Percentiles rank a stretch among this genome's conserved stretches.
Evolutionary conservation across 2,797 vertebrate species (phyloP).

Genomic region (Serranus cabrilla): DNA sequence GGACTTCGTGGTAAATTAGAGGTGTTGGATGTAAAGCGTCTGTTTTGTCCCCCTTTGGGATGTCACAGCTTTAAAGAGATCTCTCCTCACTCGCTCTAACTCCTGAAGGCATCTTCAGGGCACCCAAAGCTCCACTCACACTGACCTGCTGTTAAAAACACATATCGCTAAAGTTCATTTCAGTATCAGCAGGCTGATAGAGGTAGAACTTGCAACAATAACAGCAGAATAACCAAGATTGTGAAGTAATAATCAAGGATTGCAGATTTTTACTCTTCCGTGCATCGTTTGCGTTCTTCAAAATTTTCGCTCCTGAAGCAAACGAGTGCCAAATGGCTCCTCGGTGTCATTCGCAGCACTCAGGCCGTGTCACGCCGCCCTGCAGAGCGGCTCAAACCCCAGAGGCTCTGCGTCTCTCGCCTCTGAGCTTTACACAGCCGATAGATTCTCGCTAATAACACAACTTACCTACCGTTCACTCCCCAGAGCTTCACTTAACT

Average conservation of each 20-base stretch:
- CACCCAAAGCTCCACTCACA: slow-evolving; percentile 9
- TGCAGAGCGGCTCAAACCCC: slow-evolving; percentile 48
- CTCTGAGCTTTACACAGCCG: slow-evolving; percentile 55
- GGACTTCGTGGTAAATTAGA: slow-evolving; percentile 71
- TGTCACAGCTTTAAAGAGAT: slow-evolving; percentile 53
- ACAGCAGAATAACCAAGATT: neutral
- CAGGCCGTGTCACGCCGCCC: slow-evolving; percentile 50
- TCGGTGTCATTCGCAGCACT: slow-evolving; percentile 70
- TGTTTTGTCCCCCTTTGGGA: slow-evolving; percentile 65
- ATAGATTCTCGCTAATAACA: slow-evolving; percentile 20
- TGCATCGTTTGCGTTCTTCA: slow-evolving; percentile 47
- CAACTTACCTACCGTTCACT: neutral
- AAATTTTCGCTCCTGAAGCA: slow-evolving; percentile 48
- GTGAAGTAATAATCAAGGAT: neutral
- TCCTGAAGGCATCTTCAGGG: slow-evolving; percentile 28
- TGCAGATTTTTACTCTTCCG: slow-evolving; percentile 15
- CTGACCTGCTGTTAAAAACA: neutral
- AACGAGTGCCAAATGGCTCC: slow-evolving; percentile 64
- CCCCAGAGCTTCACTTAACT: neutral
- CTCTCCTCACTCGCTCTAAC: slow-evolving; percentile 20
- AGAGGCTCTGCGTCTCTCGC: slow-evolving; percentile 65
- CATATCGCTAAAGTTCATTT: neutral
- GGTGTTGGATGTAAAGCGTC: slow-evolving; percentile 70
- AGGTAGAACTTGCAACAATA: neutral
- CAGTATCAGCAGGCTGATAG: neutral